Conservation (phyloP, 2,797 vertebrate genomes). For the Eulemur albifrons region DNA sequence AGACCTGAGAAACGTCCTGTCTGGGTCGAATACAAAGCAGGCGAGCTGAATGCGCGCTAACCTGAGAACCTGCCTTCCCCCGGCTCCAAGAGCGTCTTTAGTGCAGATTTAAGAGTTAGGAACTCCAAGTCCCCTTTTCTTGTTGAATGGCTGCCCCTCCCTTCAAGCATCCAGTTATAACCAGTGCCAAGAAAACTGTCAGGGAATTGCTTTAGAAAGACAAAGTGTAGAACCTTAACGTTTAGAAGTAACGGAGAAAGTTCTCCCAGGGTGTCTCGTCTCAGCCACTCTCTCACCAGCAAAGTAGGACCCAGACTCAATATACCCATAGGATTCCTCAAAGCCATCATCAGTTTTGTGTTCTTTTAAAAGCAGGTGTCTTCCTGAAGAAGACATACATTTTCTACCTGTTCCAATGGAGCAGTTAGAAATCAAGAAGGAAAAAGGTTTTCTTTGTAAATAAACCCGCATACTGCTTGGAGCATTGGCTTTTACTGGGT, state of each 20-base stretch:
- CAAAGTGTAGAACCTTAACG: not conserved
- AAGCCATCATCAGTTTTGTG: not conserved
- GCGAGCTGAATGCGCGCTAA: not conserved
- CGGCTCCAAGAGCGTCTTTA: not conserved
- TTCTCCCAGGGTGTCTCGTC: not conserved
- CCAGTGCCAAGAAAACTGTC: not conserved
- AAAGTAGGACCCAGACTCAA: not conserved
- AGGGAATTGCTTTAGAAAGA: not conserved
- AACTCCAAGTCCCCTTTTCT: not conserved
- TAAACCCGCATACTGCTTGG: not conserved
- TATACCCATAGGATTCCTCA: not conserved
- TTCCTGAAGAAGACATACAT: not conserved
- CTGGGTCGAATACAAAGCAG: not conserved
- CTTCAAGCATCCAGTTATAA: not conserved
- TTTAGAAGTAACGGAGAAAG: not conserved
- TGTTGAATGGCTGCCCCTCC: not conserved
- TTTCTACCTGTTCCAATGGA: not conserved
- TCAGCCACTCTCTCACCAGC: not conserved
- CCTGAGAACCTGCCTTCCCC: not conserved
- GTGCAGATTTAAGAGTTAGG: not conserved
- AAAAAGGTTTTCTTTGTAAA: not conserved
- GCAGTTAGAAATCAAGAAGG: not conserved
- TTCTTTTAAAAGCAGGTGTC: not conserved
- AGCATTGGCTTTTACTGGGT: not conserved
- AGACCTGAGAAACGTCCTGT: not conserved